These are phyloP conservation scores for Anodontia alba DNA, from an alignment of 2,888 invertebrate species.

Conservation along the genomic window DNA sequence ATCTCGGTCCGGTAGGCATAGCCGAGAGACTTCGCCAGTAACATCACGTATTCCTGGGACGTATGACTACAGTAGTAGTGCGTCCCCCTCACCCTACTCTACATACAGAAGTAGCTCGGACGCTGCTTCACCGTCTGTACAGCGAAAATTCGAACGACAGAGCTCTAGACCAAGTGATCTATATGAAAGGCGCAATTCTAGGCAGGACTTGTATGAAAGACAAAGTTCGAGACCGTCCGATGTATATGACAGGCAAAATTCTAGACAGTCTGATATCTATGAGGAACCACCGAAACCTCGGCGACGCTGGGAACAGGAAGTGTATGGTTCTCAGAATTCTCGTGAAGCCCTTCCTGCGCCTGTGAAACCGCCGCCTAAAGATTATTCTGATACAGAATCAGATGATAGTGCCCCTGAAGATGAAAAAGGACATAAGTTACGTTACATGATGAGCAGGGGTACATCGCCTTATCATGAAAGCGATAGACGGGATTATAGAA, in stretches of 20 bases:
- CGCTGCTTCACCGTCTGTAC: slow-evolving; percentile 66
- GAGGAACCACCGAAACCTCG: slow-evolving; percentile 30
- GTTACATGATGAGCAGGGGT: slow-evolving; percentile 80
- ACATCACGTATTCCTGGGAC: slow-evolving; percentile 70
- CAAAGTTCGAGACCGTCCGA: slow-evolving; percentile 73
- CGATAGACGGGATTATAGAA: slow-evolving; percentile 65
- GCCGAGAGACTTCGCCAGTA: slow-evolving; percentile 78
- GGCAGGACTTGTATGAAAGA: slow-evolving; percentile 59
- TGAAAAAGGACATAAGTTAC: slow-evolving; percentile 68
- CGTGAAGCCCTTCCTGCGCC: slow-evolving; percentile 46
- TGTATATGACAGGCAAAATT: slow-evolving; percentile 30
- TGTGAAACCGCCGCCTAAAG: slow-evolving; percentile 60
- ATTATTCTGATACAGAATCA: slow-evolving; percentile 68
- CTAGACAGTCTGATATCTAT: neutral
- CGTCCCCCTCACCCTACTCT: slow-evolving; percentile 77
- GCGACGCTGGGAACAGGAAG: slow-evolving; percentile 55
- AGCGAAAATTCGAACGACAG: slow-evolving; percentile 71
- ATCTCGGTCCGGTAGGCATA: slow-evolving; percentile 73
- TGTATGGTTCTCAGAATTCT: slow-evolving; percentile 37
- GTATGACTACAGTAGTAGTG: slow-evolving; percentile 79
- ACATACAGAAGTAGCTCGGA: slow-evolving; percentile 73
- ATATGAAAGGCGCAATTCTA: slow-evolving; percentile 22
- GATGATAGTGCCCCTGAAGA: slow-evolving; percentile 80
- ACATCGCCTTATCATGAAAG: slow-evolving; percentile 81
- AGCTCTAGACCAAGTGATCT: slow-evolving; percentile 69